phyloP scores from a whole-genome alignment of 2,888 invertebrate genomes.

The Acheta domesticus region DNA sequence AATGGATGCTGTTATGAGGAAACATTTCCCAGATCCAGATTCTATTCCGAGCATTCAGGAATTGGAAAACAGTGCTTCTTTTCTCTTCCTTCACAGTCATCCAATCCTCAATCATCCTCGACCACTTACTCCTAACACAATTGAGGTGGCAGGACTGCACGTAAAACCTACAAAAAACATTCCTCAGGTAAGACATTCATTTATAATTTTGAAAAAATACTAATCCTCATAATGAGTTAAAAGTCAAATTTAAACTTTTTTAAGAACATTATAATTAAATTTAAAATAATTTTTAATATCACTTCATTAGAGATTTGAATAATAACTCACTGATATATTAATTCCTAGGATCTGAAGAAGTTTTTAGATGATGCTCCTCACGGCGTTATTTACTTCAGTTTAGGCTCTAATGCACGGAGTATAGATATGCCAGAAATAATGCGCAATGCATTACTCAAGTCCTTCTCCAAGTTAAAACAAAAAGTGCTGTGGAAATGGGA shows the following conservation, averaged over 20 bases:
- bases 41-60: constrained; percentile 29
- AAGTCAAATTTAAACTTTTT: too few relatives aligned
- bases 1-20: constrained; percentile 29
- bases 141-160: constrained; percentile 44
- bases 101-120: constrained; percentile 38
- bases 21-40: constrained; percentile 27
- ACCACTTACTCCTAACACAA: constrained; percentile 41
- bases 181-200: constrained; percentile 29
- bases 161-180: constrained; percentile 39
- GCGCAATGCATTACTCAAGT: constrained; percentile 37
- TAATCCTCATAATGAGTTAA: too few relatives aligned
- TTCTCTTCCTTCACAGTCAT: constrained; percentile 42
- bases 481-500: constrained; percentile 43
- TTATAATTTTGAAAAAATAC: too few relatives aligned
- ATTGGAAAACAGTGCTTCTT: constrained; percentile 36
- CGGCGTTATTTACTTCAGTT: constrained; percentile 41
- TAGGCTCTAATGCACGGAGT: constrained; percentile 40
- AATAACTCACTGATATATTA: not conserved
- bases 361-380: constrained; percentile 38
- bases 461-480: constrained; percentile 41
- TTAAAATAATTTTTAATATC: too few relatives aligned
- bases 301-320: too few relatives aligned
- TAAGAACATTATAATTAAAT: too few relatives aligned
- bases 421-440: constrained; percentile 38
- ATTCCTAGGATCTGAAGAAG: constrained; percentile 37